Evolutionary conservation across 2,797 vertebrate species (phyloP).

Genomic region (Craterocephalus amniculus): DNA sequence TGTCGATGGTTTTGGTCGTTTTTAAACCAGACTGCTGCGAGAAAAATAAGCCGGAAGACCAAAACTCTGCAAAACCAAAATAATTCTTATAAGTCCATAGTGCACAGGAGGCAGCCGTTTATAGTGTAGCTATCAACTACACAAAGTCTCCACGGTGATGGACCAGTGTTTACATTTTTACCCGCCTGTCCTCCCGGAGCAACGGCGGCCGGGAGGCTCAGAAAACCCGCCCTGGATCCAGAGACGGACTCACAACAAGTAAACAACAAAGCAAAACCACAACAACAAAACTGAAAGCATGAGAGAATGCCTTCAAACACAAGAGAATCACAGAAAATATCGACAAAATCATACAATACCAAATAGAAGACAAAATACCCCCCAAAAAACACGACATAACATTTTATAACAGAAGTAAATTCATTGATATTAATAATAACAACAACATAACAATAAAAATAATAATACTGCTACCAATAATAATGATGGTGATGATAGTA

Average conservation of each 20-base stretch:
- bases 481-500: too few species aligned
- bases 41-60: background rate
- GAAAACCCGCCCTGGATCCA: conserved; percentile 49
- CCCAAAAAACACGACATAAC: too few species aligned
- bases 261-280: background rate
- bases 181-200: conserved; percentile 72
- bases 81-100: too few species aligned
- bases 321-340: background rate
- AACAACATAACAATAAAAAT: background rate
- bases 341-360: background rate
- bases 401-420: too few species aligned
- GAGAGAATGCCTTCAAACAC: background rate
- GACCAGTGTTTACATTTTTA: conserved; percentile 77
- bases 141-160: background rate
- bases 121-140: background rate
- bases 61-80: background rate
- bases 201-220: conserved; percentile 22
- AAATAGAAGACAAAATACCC: background rate
- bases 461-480: too few species aligned
- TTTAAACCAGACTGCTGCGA: background rate
- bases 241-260: background rate
- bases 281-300: background rate
- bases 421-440: background rate
- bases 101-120: background rate
- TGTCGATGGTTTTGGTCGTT: background rate